A percentile compares a stretch with the other conserved stretches of the same genome.
Evolutionary conservation across 2,113 vertebrate species (phyloP).

Genomic region (Cercocebus atys): DNA sequence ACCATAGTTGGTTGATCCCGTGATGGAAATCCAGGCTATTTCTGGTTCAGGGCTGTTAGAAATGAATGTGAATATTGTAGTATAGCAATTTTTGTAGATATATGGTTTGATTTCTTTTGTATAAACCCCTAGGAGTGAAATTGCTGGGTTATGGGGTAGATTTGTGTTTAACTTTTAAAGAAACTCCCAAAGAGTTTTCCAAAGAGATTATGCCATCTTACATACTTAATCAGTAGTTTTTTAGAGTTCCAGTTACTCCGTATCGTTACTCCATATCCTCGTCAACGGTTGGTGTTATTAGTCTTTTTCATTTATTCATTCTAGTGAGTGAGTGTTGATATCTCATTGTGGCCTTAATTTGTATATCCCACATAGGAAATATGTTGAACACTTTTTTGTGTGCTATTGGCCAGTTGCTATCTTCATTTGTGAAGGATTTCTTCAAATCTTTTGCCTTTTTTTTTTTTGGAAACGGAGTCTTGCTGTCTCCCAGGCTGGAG

Average conservation of each 20-base stretch:
- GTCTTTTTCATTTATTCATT: background rate
- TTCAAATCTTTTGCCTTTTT: background rate
- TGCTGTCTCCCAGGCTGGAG: too few species aligned
- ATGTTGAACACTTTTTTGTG: background rate
- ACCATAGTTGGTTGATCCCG: background rate
- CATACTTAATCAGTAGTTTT: background rate
- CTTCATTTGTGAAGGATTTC: background rate
- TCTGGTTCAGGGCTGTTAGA: background rate
- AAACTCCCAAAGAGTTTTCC: background rate
- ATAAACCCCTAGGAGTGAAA: background rate
- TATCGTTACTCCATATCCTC: background rate
- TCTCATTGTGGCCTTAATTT: background rate
- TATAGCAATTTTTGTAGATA: background rate
- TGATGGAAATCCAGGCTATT: background rate
- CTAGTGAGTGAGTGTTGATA: background rate
- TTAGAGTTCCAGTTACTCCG: background rate
- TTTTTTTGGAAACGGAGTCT: too few species aligned
- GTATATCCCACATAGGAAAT: background rate
- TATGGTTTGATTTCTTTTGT: background rate
- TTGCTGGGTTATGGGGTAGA: background rate
- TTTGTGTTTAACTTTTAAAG: background rate
- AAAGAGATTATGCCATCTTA: background rate
- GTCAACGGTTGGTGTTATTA: background rate
- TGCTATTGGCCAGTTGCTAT: background rate
- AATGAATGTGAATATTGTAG: background rate